Percentiles rank a stretch among this genome's conserved stretches.
These are phyloP conservation scores for Eudasyphora cyanicolor DNA, from an alignment of 2,888 invertebrate genomes.

Conservation along the genomic window DNA sequence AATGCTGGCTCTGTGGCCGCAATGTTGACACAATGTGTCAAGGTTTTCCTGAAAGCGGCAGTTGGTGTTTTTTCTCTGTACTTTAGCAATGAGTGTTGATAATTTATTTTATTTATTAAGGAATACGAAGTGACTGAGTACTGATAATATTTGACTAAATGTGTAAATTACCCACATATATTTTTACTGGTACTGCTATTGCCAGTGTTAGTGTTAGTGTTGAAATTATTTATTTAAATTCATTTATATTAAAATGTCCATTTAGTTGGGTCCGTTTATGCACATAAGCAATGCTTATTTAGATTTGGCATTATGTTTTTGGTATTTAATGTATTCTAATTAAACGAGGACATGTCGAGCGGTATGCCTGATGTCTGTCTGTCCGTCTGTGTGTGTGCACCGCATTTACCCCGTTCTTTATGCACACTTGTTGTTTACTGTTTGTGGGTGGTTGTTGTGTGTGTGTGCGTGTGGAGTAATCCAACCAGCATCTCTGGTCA, in stretches of 20 bases:
- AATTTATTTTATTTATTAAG: not conserved
- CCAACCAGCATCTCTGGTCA: conserved; percentile 48
- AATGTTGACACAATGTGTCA: conserved; percentile 1
- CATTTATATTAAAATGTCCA: conserved; percentile 44
- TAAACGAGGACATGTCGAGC: conserved; percentile 41
- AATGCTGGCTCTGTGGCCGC: not conserved
- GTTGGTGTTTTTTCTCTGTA: not conserved
- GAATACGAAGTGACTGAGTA: not conserved
- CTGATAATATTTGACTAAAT: not conserved
- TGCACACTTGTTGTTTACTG: conserved; percentile 6
- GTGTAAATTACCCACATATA: conserved; percentile 27
- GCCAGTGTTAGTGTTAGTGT: not conserved
- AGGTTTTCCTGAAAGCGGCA: not conserved
- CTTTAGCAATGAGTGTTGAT: not conserved
- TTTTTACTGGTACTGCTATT: not conserved
- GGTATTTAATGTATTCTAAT: conserved; percentile 59
- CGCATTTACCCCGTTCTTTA: not conserved
- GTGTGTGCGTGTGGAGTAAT: conserved; percentile 24
- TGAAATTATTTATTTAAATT: conserved; percentile 60
- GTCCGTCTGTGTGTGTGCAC: not conserved
- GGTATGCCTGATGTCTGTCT: not conserved
- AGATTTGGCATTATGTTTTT: conserved; percentile 31
- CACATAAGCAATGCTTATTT: conserved; percentile 29
- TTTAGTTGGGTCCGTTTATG: conserved; percentile 27
- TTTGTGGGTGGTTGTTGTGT: too few species aligned